phyloP scores from a whole-genome alignment of 2,797 vertebrate species.

The Poecilia wingei region DNA sequence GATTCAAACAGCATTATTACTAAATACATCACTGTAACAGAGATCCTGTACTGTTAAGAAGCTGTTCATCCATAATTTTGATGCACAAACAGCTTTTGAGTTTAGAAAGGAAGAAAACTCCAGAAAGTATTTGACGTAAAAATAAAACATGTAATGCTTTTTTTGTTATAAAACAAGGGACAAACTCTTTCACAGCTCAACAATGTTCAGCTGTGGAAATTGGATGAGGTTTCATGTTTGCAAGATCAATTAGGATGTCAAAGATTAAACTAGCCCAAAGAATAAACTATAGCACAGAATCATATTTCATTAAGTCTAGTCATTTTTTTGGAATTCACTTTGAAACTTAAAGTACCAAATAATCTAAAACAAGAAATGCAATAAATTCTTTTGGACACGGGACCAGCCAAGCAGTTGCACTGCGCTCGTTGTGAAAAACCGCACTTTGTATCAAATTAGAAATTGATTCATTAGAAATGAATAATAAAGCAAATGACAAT shows the following conservation, averaged over 20 bases:
- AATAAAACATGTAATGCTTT: neutral
- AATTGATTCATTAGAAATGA: neutral
- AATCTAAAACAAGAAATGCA: neutral
- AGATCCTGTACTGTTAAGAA: neutral
- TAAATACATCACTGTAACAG: neutral
- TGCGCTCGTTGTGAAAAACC: neutral
- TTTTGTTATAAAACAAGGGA: neutral
- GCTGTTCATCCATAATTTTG: neutral
- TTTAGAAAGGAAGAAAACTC: neutral
- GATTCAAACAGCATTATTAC: neutral
- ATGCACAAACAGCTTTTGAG: neutral
- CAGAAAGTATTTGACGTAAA: neutral
- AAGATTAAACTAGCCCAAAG: neutral
- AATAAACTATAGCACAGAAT: neutral
- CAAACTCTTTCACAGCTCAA: neutral
- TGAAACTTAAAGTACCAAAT: neutral
- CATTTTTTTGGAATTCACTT: neutral
- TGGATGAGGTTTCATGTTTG: neutral
- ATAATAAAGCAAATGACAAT: neutral
- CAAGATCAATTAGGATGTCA: neutral
- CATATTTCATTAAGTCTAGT: neutral
- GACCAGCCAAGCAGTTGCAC: neutral
- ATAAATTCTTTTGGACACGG: neutral
- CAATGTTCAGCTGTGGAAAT: neutral
- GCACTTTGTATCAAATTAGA: neutral